Percentiles rank a stretch among this genome's conserved stretches.
Evolutionary conservation across 2,888 invertebrate genomes (phyloP).

Genomic region (Phlogophora meticulosa): DNA sequence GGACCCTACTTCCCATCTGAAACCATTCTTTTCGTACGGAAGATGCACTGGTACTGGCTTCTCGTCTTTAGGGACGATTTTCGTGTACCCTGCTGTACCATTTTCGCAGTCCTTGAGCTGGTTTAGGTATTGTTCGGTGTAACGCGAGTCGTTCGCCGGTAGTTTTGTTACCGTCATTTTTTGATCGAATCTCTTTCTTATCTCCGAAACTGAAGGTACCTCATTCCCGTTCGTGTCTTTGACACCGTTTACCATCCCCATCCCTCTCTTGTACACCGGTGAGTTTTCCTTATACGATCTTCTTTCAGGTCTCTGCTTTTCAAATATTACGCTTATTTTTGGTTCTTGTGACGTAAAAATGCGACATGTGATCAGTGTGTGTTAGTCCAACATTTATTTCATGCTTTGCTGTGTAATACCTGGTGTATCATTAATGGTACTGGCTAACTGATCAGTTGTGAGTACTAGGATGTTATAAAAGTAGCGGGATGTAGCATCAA

Average conservation of each 20-base stretch:
- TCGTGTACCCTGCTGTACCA: constrained; percentile 82
- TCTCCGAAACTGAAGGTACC: constrained; percentile 91
- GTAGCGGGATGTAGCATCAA: constrained; percentile 60
- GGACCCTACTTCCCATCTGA: constrained; percentile 81
- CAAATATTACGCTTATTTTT: constrained; percentile 77
- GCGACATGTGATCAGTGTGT: constrained; percentile 85
- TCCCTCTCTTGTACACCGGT: constrained; percentile 84
- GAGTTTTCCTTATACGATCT: constrained; percentile 86
- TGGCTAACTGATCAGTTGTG: constrained; percentile 18
- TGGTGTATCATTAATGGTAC: constrained; percentile 61
- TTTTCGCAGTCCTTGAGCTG: constrained; percentile 87
- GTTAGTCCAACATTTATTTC: constrained; percentile 84
- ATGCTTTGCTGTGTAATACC: constrained; percentile 77
- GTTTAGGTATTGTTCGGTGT: constrained; percentile 83
- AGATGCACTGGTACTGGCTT: constrained; percentile 87
- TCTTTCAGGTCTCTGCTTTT: constrained; percentile 87
- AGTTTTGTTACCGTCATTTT: constrained; percentile 89
- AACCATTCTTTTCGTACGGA: constrained; percentile 86
- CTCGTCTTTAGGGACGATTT: constrained; percentile 82
- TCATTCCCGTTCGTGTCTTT: constrained; percentile 92
- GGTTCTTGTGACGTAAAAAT: constrained; percentile 71
- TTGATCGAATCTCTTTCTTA: constrained; percentile 90
- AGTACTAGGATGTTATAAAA: constrained; percentile 26
- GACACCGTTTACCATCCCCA: constrained; percentile 84
- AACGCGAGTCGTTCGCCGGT: constrained; percentile 84